Base-by-base conservation (phyloP, 2,888 invertebrate genomes). In the Drepana falcataria region DNA sequence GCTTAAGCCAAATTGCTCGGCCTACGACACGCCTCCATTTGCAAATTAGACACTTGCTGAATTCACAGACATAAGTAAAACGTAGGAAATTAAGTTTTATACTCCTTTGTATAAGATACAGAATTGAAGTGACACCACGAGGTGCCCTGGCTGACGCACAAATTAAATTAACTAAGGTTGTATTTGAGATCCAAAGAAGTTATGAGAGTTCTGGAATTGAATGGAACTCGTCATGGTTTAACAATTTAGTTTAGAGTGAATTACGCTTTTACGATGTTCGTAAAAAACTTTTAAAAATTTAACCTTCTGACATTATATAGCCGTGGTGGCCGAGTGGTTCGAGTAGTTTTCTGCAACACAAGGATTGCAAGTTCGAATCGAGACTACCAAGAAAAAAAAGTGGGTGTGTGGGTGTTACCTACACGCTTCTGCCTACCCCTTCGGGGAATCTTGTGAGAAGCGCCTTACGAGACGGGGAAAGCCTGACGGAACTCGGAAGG, bases 11-110 rank as follows among this genome's bases (percentile, higher is more conserved):
- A 88, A 87, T 86, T 82, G 83, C 81, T 75, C 71, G 71, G 83
- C 86, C 83, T 79, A 82, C 84, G 83, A 84, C 86, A 84, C 82
- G 81, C 74, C 77, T 83, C 88, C 90, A 89, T 90, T 90, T 90
- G 87, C 85, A 87, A 89, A 90, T 90, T 85, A 87, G 79, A 85
- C 74, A 75, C 72, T 76, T 65, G 67, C 65, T 66, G 73, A 66
- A 67, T 62, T 64, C 54, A 60, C 58, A 60, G 67, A 68, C 59
- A 55, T 56, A 59, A 63, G 64, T 34, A 48, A 48, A 35, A 48
- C 44, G 51, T 21, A 49, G 35, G 54, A 56, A 52, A 53, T 55
- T 51, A 51, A 44, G 48, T 56, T 54, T 49, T 54, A 57, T 34
- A 21, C 6, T 7, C n/a, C 53, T 48, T 9, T 35, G 33, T 48